phyloP scores from a whole-genome alignment of 2,797 vertebrate species.

The Choloepus didactylus region DNA sequence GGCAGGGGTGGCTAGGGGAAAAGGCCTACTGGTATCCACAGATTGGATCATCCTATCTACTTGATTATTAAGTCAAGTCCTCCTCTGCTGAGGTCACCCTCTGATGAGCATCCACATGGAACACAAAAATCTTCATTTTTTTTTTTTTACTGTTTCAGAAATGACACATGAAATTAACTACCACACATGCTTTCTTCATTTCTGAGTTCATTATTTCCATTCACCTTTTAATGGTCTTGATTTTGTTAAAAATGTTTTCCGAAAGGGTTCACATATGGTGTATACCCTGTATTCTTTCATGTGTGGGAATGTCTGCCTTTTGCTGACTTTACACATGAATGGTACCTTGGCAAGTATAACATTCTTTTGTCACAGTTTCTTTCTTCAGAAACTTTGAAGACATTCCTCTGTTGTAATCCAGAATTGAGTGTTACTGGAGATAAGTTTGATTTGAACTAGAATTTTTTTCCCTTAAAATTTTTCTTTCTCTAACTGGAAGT shows the following conservation, averaged over 20 bases:
- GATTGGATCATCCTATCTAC: too few relatives aligned
- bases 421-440: not conserved
- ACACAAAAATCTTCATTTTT: too few relatives aligned
- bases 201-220: not conserved
- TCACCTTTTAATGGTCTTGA: not conserved
- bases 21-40: too few relatives aligned
- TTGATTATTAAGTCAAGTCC: too few relatives aligned
- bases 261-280: not conserved
- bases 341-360: not conserved
- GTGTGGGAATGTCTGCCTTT: not conserved
- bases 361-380: not conserved
- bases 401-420: not conserved
- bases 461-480: not conserved
- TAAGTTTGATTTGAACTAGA: not conserved
- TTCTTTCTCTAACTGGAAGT: not conserved
- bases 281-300: not conserved
- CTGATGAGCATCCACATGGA: too few relatives aligned
- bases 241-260: not conserved
- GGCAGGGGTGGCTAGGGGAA: too few relatives aligned
- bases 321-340: not conserved
- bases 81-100: too few relatives aligned
- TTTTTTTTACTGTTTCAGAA: not conserved
- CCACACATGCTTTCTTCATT: not conserved
- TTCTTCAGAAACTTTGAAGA: not conserved
- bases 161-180: too few relatives aligned